Evolutionary conservation across 2,797 vertebrate species (phyloP).

Genomic region (Salarias fasciatus): DNA sequence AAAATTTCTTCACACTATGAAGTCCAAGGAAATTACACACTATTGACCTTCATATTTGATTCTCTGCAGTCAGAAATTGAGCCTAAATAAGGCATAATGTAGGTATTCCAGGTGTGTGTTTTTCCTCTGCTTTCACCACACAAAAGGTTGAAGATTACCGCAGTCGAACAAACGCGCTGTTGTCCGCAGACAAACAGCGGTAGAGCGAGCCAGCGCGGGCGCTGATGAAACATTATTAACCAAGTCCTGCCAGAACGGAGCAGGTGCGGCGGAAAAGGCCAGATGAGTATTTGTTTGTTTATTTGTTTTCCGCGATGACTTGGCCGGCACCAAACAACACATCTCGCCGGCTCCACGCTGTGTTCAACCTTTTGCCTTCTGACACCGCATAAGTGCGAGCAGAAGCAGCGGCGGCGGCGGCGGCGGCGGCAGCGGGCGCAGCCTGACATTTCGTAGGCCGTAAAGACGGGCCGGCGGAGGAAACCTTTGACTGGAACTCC

Average conservation of each 20-base stretch:
- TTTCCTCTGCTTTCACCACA: background rate
- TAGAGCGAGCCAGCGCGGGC: conserved; percentile 1
- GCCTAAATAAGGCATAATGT: background rate
- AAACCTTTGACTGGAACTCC: conserved; percentile 6
- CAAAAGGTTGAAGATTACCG: conserved; percentile 1
- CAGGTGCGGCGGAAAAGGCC: conserved; percentile 54
- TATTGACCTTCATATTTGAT: too few relatives aligned
- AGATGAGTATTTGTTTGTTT: conserved; percentile 27
- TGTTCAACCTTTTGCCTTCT: conserved; percentile 56
- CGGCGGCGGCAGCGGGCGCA: conserved; percentile 35
- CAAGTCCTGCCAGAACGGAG: conserved; percentile 30
- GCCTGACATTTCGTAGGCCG: conserved; percentile 45
- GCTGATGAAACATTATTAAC: conserved; percentile 30
- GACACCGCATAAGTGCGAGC: conserved; percentile 53
- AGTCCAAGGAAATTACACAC: too few relatives aligned
- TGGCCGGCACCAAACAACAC: conserved; percentile 44
- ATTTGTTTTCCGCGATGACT: conserved; percentile 33
- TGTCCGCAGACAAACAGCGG: conserved; percentile 8
- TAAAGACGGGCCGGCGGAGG: conserved; percentile 12
- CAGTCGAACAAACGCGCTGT: conserved; percentile 9
- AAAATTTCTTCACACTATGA: too few relatives aligned
- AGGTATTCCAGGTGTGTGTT: background rate
- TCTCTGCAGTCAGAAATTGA: background rate
- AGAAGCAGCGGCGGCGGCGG: conserved; percentile 34
- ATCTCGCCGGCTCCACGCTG: conserved; percentile 40